Evolutionary conservation across 2,113 vertebrate species (phyloP).

Genomic region (Camelus dromedarius): DNA sequence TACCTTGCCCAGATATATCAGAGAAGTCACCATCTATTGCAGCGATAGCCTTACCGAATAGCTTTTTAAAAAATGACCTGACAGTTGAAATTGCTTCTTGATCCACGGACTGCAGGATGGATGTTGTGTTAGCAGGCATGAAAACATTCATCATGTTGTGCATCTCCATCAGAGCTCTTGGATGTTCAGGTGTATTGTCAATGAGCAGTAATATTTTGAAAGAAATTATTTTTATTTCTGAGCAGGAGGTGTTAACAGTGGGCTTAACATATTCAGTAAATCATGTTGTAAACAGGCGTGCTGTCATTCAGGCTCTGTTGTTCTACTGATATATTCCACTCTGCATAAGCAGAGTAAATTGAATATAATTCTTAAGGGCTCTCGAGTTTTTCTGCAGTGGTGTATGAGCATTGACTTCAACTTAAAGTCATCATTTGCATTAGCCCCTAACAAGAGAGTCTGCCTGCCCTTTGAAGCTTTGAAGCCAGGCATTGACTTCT

Average conservation of each 20-base stretch:
- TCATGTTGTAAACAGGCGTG: background rate
- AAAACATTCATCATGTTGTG: background rate
- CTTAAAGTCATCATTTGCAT: too few relatives aligned
- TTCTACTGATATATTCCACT: background rate
- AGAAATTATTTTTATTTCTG: background rate
- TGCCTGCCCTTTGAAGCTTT: background rate
- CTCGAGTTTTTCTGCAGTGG: background rate
- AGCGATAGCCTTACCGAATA: background rate
- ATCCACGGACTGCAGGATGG: background rate
- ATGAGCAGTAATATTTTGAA: background rate
- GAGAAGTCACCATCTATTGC: background rate
- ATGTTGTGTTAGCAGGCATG: background rate
- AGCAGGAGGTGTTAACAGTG: background rate
- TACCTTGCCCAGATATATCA: background rate
- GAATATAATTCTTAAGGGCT: background rate
- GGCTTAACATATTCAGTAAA: background rate
- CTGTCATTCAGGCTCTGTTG: background rate
- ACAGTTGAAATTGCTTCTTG: background rate
- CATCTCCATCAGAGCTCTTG: background rate
- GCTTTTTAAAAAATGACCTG: background rate
- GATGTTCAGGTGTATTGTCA: background rate
- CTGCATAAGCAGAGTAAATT: background rate
- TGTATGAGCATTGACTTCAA: background rate
- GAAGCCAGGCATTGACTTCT: background rate
- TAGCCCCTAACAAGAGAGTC: background rate